phyloP scores from a whole-genome alignment of 2,888 invertebrate species.

The Pegoplata infirma region DNA sequence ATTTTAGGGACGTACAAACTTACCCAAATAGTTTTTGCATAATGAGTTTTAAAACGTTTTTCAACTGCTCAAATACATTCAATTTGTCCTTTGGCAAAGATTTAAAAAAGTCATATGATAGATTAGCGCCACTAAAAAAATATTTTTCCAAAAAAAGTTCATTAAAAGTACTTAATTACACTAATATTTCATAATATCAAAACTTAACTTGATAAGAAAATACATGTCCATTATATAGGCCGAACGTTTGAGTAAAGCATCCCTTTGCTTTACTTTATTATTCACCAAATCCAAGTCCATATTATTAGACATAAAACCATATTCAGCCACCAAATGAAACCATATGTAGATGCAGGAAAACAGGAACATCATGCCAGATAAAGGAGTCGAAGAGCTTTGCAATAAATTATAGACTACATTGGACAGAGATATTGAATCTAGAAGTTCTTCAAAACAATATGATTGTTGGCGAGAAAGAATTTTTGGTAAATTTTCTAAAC shows the following conservation, averaged over 20 bases:
- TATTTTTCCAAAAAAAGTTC: too few relatives aligned
- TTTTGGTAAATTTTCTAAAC: constrained; percentile 53
- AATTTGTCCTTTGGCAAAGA: constrained; percentile 76
- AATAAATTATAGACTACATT: constrained; percentile 65
- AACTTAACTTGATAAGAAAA: constrained; percentile 81
- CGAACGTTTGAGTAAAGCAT: constrained; percentile 64
- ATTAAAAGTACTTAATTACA: too few relatives aligned
- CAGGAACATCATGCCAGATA: constrained; percentile 75
- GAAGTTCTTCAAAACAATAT: constrained; percentile 62
- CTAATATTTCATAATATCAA: too few relatives aligned
- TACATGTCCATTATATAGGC: constrained; percentile 73
- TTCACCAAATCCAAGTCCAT: constrained; percentile 57
- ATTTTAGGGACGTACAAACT: constrained; percentile 58
- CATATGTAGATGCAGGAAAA: constrained; percentile 84
- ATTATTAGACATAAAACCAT: constrained; percentile 80
- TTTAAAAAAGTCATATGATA: constrained; percentile 80
- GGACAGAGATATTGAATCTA: constrained; percentile 61
- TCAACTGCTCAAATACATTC: constrained; percentile 78
- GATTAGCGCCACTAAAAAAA: constrained; percentile 80
- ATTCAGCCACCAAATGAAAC: constrained; percentile 82
- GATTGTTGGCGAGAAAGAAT: constrained; percentile 49
- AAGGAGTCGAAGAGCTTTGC: constrained; percentile 59
- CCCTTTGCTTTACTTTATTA: constrained; percentile 62
- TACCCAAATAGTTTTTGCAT: constrained; percentile 81
- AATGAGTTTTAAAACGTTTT: constrained; percentile 80